Conservation (phyloP, 2,113 vertebrate species). For the Rhabdomys dilectus region DNA sequence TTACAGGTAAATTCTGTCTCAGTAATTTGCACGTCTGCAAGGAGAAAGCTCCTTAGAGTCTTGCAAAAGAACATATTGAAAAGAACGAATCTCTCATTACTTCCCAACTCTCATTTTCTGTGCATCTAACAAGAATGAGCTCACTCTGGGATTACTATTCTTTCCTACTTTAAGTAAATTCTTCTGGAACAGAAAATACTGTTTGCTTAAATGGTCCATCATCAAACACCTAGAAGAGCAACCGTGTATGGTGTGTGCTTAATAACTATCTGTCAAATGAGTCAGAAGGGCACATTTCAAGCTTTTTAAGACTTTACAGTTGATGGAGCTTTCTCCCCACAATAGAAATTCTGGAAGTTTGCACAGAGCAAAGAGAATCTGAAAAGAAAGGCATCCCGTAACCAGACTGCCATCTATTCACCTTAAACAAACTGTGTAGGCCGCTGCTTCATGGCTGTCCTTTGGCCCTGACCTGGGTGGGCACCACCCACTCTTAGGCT, state of each 20-base stretch:
- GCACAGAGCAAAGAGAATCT: neutral
- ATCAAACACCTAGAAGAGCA: neutral
- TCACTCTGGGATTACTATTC: neutral
- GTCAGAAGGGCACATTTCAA: neutral
- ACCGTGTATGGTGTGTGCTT: accelerated
- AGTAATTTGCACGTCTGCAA: neutral
- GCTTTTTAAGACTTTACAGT: neutral
- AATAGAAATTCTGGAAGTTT: neutral
- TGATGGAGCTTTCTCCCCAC: neutral
- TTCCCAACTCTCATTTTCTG: neutral
- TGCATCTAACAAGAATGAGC: neutral
- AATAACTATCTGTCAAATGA: neutral
- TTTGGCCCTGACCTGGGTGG: accelerated
- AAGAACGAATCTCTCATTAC: no score
- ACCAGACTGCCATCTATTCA: neutral
- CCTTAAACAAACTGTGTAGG: no score
- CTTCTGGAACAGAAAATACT: neutral
- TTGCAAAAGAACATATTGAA: no score
- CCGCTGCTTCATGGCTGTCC: neutral
- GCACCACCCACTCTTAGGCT: neutral
- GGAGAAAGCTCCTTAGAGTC: neutral
- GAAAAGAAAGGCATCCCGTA: neutral
- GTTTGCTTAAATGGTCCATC: neutral
- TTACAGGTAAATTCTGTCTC: neutral
- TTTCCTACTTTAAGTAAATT: neutral